These are phyloP conservation scores for Drosophila trichaetosa DNA, from an alignment of 2,888 invertebrate genomes.

Conservation along the genomic window DNA sequence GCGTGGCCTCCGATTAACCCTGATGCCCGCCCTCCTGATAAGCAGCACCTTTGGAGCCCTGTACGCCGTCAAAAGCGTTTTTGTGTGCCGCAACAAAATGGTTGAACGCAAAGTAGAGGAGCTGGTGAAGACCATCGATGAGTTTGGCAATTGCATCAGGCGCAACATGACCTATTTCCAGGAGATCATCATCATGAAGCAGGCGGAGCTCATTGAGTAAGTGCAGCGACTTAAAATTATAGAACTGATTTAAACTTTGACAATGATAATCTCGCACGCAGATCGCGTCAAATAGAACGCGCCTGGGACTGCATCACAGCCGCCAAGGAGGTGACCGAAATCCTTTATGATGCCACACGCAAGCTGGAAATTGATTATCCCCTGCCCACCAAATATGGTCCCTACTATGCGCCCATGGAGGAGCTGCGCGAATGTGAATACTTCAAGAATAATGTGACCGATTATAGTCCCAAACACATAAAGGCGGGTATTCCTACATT, in stretches of 20 bases:
- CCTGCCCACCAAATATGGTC: constrained; percentile 72
- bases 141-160: constrained; percentile 83
- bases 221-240: background rate
- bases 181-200: constrained; percentile 83
- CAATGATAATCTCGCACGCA: constrained; percentile 19
- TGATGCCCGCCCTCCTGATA: constrained; percentile 77
- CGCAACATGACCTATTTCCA: constrained; percentile 84
- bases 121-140: constrained; percentile 82
- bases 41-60: constrained; percentile 80
- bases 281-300: constrained; percentile 83
- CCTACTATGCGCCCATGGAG: constrained; percentile 83
- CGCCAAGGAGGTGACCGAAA: constrained; percentile 83
- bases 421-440: constrained; percentile 84
- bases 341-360: constrained; percentile 83
- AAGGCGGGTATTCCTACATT: constrained; percentile 67
- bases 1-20: constrained; percentile 66
- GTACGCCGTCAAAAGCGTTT: constrained; percentile 78
- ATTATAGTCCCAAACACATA: constrained; percentile 83
- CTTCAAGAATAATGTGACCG: constrained; percentile 83
- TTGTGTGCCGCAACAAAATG: constrained; percentile 82
- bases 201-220: constrained; percentile 83
- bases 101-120: constrained; percentile 80
- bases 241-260: background rate
- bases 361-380: constrained; percentile 81
- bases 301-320: constrained; percentile 84